Conservation (phyloP, 1,140 invertebrate genomes). For the Glomeris maerens region DNA sequence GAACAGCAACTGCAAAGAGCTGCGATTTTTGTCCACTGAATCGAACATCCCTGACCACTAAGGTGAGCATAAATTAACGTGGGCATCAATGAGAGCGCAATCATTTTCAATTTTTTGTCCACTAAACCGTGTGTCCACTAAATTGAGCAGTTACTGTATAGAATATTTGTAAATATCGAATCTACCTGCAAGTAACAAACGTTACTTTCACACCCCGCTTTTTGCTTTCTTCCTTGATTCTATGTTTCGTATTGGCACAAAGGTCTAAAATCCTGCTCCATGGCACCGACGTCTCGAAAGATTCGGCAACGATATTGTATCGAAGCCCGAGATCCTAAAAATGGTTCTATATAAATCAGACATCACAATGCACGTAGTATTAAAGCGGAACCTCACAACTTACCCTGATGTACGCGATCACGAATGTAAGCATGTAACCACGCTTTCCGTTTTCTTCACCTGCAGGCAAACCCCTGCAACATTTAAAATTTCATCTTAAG, state of each 20-base stretch:
- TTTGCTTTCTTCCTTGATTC: conserved; percentile 59
- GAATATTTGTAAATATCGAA: background rate
- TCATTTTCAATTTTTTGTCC: background rate
- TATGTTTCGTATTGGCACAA: conserved; percentile 76
- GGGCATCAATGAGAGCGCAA: no score
- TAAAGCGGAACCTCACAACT: no score
- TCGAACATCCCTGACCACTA: no score
- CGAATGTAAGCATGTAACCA: conserved; percentile 91
- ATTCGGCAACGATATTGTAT: conserved; percentile 79
- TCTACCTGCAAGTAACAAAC: conserved; percentile 48
- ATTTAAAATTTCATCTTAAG: background rate
- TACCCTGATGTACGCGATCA: conserved; percentile 94
- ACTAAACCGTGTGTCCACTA: background rate
- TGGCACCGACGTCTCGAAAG: conserved; percentile 94
- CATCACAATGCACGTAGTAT: no score
- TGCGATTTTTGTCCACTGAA: no score
- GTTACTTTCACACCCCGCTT: conserved; percentile 42
- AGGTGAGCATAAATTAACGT: no score
- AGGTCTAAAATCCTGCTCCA: conserved; percentile 78
- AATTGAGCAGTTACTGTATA: background rate
- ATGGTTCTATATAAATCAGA: no score
- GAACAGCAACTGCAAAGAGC: no score
- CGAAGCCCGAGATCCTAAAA: conserved; percentile 82
- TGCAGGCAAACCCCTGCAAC: conserved; percentile 60
- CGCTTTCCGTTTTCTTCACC: conserved; percentile 86